Percentiles rank a stretch among this genome's conserved stretches.
Evolutionary conservation across 2,888 invertebrate genomes (phyloP).

Genomic region (Papilio protenor): DNA sequence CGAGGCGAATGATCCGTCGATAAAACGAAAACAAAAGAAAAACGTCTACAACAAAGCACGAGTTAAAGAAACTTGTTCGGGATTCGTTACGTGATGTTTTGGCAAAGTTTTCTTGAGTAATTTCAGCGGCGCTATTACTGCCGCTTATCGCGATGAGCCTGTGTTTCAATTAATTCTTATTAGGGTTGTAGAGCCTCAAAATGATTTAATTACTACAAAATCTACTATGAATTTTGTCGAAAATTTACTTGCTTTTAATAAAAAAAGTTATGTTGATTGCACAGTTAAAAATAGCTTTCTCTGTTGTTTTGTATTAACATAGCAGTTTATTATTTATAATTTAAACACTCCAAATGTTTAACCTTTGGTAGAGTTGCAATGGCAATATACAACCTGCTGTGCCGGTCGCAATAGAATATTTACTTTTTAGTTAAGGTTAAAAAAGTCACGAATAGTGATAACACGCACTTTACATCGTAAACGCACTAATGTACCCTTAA

Average conservation of each 20-base stretch:
- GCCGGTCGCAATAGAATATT: slow-evolving; percentile 24
- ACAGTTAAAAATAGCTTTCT: neutral
- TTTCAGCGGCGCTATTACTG: slow-evolving; percentile 35
- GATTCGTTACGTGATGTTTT: slow-evolving; percentile 20
- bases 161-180: slow-evolving; percentile 62
- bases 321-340: too few species aligned
- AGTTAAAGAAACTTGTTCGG: slow-evolving; percentile 25
- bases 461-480: slow-evolving; percentile 11
- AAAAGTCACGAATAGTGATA: slow-evolving; percentile 22
- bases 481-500: neutral
- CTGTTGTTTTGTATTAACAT: neutral
- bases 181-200: slow-evolving; percentile 53
- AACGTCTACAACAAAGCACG: slow-evolving; percentile 15
- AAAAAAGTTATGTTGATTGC: neutral
- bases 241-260: neutral
- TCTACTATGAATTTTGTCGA: neutral
- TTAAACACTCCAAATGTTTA: neutral
- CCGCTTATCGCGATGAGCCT: slow-evolving; percentile 58
- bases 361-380: slow-evolving; percentile 35
- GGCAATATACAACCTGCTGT: slow-evolving; percentile 42
- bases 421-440: neutral
- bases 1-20: slow-evolving; percentile 26
- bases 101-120: slow-evolving; percentile 27
- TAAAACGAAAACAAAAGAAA: slow-evolving; percentile 35
- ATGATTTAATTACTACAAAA: neutral